Evolutionary conservation across 2,113 vertebrate genomes (phyloP).

Genomic region (Manacus vitellinus): DNA sequence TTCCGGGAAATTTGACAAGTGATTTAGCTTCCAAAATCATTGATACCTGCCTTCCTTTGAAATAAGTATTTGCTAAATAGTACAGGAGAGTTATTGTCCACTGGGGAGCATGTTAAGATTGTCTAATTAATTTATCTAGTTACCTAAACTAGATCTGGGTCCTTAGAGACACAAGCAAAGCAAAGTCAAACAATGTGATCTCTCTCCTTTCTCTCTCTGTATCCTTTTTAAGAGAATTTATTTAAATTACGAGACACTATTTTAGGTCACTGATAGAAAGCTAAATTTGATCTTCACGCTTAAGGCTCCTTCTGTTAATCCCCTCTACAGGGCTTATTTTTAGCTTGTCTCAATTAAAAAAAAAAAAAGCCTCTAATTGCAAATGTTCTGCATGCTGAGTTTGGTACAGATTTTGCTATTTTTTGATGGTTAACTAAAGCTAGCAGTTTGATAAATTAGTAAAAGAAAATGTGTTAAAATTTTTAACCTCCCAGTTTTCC

Average conservation of each 20-base stretch:
- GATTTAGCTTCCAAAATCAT: constrained; percentile 1
- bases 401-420: not conserved
- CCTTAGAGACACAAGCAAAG: not conserved
- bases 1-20: constrained; percentile 20
- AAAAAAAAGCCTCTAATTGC: not conserved
- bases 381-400: not conserved
- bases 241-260: constrained; percentile 12
- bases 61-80: not conserved
- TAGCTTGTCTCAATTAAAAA: not conserved
- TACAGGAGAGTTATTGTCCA: not conserved
- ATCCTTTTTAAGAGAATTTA: not conserved
- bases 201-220: not conserved
- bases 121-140: constrained; percentile 50
- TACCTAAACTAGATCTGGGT: constrained; percentile 19
- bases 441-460: not conserved
- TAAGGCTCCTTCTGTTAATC: not conserved
- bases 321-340: not conserved
- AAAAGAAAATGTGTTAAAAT: not conserved
- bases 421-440: not conserved
- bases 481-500: not conserved
- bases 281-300: constrained; percentile 17
- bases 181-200: constrained; percentile 15
- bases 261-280: constrained; percentile 6
- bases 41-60: not conserved
- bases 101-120: not conserved